Evolutionary conservation across 2,888 invertebrate species (phyloP), one percentile per base, ranked within the genome.

Genomic region (Molorchus minor): DNA sequence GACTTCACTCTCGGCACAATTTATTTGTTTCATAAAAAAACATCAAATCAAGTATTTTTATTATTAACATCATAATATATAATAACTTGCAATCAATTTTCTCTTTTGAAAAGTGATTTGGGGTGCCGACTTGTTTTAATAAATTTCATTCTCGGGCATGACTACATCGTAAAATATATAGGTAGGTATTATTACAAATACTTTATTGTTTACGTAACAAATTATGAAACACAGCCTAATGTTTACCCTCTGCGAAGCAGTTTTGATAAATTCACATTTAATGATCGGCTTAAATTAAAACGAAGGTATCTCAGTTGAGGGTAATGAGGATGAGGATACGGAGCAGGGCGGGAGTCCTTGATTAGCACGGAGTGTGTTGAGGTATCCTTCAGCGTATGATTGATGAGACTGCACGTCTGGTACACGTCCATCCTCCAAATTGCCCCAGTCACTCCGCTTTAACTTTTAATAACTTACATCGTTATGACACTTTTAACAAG

Each of bases 381-480:
- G 69, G 71, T 71, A 72, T 72, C 70, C 70, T 72, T 70, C 72
- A 69, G 49, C 56, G 54, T 67, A 72, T 76, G 77, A 77, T 77
- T 76, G 76, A 77, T 76, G 76, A 75, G 71, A 62, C 71, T 69
- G 65, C 71, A 70, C 66, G 75, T 74, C 75, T 73, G 68, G 68
- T 71, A 66, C 73, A 75, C 73, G 75, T 76, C 76, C 71, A 71
- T 72, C 70, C 69, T 69, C 70, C 67, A 74, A 75, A 75, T 75
- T 75, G 71, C 71, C 64, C 71, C 69, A 71, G 74, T 72, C 75
- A 71, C 70, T 72, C 68, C 66, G 64, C 70, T 71, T 74, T 71
- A 76, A 76, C 75, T 76, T 76, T 77, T 76, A 75, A 76, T 77
- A 77, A 77, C 74, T 77, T 75, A 74, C 70, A 70, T 73, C 71